Base-by-base conservation (phyloP, 2,113 vertebrate species). In the Prunella fulvescens region DNA sequence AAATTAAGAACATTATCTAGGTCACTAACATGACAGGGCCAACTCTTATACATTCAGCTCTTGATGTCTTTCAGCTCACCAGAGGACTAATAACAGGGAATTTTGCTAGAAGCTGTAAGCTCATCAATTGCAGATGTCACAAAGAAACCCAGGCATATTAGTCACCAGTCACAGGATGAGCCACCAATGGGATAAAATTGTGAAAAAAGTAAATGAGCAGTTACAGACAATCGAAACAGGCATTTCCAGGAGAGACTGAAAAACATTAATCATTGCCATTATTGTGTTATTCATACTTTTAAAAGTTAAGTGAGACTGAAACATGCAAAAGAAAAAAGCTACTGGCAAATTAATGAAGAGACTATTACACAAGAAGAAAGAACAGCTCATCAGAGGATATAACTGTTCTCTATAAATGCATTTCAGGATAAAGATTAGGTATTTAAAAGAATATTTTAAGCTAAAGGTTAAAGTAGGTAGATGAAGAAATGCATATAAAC, bases 161-260 rank as follows among this genome's bases (percentile, higher is more conserved):
- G 87, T 93, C 92, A 91, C 61, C 65, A 91, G 70, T 51, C 85
- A 94, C 74, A 94, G 81, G 74, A 85, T 82, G 40, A 96, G 92
- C 56, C 70, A 91, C 39, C 69, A 85, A 25, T 17, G 57, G 51
- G 45, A 89, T 84, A 56, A 53, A 86, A 92, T 45, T 40, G 18
- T 6, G 69, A 77, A 91, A 80, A 44, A 67, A 39, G 25, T 80
- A 92, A 88, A 88, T 20, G 31, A 93, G 58, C 47, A 90, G 50
- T 60, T 61, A 57, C 28, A 82, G 16, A 91, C 60, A 89, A 74
- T 78, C 24, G 33, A 92, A 69, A 40, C 33, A 91, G 65, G 48
- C 35, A 39, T 64, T 91, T 89, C 48, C 57, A 93, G 18, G 53
- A 79, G 57, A 79, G 44, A 79, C 53, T 76, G 33, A 37, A 60